Conservation (phyloP, 2,888 invertebrate species). For the Calameuta pallipes region DNA sequence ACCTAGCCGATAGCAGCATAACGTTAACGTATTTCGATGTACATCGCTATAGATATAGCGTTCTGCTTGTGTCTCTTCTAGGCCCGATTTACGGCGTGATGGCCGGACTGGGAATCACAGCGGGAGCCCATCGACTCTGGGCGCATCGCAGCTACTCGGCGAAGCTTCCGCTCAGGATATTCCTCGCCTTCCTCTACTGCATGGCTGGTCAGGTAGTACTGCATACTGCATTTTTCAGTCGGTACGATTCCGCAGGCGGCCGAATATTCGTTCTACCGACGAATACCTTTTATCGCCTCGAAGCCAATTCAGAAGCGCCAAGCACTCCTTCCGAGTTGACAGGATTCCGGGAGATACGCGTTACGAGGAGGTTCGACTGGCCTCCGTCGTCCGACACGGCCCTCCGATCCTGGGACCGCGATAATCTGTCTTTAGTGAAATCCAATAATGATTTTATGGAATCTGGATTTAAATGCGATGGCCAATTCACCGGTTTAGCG, state of each 20-base stretch:
- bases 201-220: constrained; percentile 83
- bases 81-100: constrained; percentile 40
- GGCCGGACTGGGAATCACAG: constrained; percentile 80
- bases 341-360: not conserved
- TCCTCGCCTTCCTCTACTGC: constrained; percentile 86
- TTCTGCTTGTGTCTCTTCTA: constrained; percentile 29
- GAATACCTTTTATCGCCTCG: too few relatives aligned
- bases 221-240: not conserved
- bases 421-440: constrained; percentile 33
- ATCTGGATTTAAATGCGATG: constrained; percentile 30
- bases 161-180: constrained; percentile 75
- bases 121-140: constrained; percentile 95
- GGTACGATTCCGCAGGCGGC: too few relatives aligned
- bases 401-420: constrained; percentile 8
- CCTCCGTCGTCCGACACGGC: too few relatives aligned
- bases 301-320: too few relatives aligned
- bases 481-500: constrained; percentile 22
- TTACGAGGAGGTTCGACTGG: too few relatives aligned
- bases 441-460: constrained; percentile 33
- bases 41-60: not conserved
- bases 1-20: too few relatives aligned
- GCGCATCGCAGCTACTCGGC: constrained; percentile 91
- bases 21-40: too few relatives aligned
- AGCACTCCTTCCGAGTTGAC: not conserved
- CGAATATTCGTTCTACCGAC: too few relatives aligned